Base-by-base conservation (phyloP, 2,888 invertebrate species). In the Caenorhabditis uteleia region DNA sequence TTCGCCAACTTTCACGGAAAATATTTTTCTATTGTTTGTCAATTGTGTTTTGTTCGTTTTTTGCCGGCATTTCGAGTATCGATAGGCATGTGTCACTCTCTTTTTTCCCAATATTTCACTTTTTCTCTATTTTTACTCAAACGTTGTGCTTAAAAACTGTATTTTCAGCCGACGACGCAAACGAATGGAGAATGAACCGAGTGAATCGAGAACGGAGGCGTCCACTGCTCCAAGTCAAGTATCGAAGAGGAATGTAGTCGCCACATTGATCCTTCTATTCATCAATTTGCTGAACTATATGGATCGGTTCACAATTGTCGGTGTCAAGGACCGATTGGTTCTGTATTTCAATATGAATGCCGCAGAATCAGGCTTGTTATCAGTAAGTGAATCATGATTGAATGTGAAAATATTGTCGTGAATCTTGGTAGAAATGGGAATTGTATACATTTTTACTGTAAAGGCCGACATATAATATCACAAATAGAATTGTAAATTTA, bases 201-300 rank as follows among this genome's bases (percentile, higher is more conserved):
- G n/a, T n/a, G n/a, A n/a, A n/a, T n/a, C n/a, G n/a, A n/a, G n/a
- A n/a, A n/a, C n/a, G n/a, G n/a, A n/a, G n/a, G n/a, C n/a, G n/a
- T n/a, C n/a, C n/a, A n/a, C n/a, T n/a, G n/a, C n/a, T n/a, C n/a
- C n/a, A n/a, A n/a, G n/a, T n/a, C n/a, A n/a, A n/a, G n/a, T n/a
- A n/a, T n/a, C n/a, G 10, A 40, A 25, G 47, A 49, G 39, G 34
- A 54, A 43, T 10, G 29, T 16, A 38, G 25, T 33, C 23, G 53
- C 43, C n/a, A 33, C n/a, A 20, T n/a, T 53, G n/a, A 51, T 74
- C 25, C 56, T 75, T 33, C 59, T 75, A 3, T 51, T 89, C 83
- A 91, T 97, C 69, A 97, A 97, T 86, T 89, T 97, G 76, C 92
- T 97, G 84, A 98, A 97, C 86, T 97, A 97, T 84, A 95, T 97